Conservation (phyloP, 2,888 invertebrate genomes). For the Aphodius granarius region DNA sequence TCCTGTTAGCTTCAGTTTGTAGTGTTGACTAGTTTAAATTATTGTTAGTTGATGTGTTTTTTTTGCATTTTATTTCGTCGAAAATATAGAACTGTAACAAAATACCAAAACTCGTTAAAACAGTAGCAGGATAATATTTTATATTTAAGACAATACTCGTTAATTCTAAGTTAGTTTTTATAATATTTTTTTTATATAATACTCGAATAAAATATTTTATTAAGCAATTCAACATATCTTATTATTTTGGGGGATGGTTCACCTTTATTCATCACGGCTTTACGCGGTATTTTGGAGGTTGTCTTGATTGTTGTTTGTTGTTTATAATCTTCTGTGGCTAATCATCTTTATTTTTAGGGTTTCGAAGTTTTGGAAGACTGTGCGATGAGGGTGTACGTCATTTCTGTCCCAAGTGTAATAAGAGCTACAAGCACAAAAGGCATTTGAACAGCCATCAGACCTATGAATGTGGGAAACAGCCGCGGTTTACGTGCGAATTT, state of each 20-base stretch:
- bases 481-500: conserved; percentile 51
- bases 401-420: conserved; percentile 33
- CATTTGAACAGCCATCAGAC: conserved; percentile 34
- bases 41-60: not conserved
- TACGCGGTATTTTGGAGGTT: not conserved
- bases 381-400: conserved; percentile 43
- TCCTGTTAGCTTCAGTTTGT: not conserved
- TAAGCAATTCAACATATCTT: too few relatives aligned
- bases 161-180: not conserved
- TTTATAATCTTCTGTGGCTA: not conserved
- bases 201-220: not conserved
- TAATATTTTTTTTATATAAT: not conserved
- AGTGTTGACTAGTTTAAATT: not conserved
- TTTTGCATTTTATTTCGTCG: not conserved
- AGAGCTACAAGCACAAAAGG: conserved; percentile 37
- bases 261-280: not conserved
- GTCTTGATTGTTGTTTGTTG: not conserved
- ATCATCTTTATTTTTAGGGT: conserved; percentile 16
- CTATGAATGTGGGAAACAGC: conserved; percentile 57
- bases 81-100: too few relatives aligned
- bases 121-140: too few relatives aligned
- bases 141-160: not conserved
- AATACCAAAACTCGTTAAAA: too few relatives aligned
- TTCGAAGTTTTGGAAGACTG: not conserved
- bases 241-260: too few relatives aligned